Evolutionary conservation across 1,140 invertebrate species (phyloP), one percentile per base, ranked within the genome.

Genomic region (Coboldia fuscipes): DNA sequence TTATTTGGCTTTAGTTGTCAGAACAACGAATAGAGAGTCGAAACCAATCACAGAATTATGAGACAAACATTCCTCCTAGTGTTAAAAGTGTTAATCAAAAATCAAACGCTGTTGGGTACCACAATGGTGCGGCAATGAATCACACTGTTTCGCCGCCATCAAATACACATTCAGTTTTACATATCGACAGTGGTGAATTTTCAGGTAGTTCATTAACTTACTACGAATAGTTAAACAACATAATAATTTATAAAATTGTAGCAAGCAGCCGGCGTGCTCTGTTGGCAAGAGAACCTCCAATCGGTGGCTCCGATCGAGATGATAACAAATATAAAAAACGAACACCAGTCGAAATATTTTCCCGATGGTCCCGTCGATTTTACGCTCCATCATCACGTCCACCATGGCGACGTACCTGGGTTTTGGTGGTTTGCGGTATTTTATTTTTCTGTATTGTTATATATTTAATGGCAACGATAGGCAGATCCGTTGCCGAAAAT

Each of bases 261-360:
- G 50, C 51, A 15, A 54, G 45, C 30, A 54, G 51, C 34, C 30
- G 51, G 17, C 40, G 52, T 22, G 47, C 50, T 1, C 24, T 52
- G 29, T 34, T 55, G 37, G 47, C 51, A 33, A 45, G 52, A 34
- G 48, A 54, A 37, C 38, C 47, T 16, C 51, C 51, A 0, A 54
- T 52, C 34, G 52, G 51, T 5, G 45, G 50, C 6, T 42, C 47
- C 9, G 52, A 55, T 38, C 43, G 52, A 8, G 52, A 55, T 41
- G 52, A 55, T 26, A 54, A 55, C 34, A 55, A 55, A 37, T 55
- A 55, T 34, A 49, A 52, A 33, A 41, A 50, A 7, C 47, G 51
- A 32, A 46, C 52, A 8, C 51, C 52, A 8, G 47, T 44, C 2
- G 52, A 54, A 34, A 43, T 54, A 5, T 52, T 55, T 32, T 54